phyloP scores from a whole-genome alignment of 2,888 invertebrate genomes.

The Diabrotica balteata region DNA sequence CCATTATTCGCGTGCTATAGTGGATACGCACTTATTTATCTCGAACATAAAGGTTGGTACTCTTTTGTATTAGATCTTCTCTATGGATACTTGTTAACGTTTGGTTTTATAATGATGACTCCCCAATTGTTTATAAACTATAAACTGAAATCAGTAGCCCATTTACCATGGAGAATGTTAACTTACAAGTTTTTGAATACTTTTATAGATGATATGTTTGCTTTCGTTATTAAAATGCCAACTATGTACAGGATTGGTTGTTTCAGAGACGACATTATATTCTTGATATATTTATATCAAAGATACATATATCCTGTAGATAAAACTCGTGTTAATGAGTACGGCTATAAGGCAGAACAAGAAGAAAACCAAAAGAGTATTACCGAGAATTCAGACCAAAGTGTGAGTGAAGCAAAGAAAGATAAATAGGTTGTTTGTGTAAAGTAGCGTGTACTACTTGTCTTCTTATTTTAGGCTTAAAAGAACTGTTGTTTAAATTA shows the following conservation, averaged over 20 bases:
- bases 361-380: constrained; percentile 35
- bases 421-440: constrained; percentile 20
- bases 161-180: constrained; percentile 99
- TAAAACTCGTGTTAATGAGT: constrained; percentile 93
- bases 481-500: constrained; percentile 22
- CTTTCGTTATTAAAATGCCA: constrained; percentile 99
- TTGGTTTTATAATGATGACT: constrained; percentile 99
- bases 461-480: constrained; percentile 11
- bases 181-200: constrained; percentile 99
- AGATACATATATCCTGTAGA: constrained; percentile 99
- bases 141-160: constrained; percentile 98
- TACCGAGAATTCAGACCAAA: constrained; percentile 1
- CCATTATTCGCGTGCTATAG: constrained; percentile 94
- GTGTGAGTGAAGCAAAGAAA: constrained; percentile 10
- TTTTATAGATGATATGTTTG: constrained; percentile 99
- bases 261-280: constrained; percentile 98
- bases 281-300: constrained; percentile 98
- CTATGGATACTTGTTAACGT: constrained; percentile 96
- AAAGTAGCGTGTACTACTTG: constrained; percentile 8
- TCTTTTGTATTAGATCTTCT: constrained; percentile 96
- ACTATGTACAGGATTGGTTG: constrained; percentile 98
- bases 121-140: constrained; percentile 99
- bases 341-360: constrained; percentile 91
- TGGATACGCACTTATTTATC: constrained; percentile 91
- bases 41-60: constrained; percentile 99